Evolutionary conservation across 2,888 invertebrate genomes (phyloP), one percentile per base, ranked within the genome.

Genomic region (Lucinisca nassula): DNA sequence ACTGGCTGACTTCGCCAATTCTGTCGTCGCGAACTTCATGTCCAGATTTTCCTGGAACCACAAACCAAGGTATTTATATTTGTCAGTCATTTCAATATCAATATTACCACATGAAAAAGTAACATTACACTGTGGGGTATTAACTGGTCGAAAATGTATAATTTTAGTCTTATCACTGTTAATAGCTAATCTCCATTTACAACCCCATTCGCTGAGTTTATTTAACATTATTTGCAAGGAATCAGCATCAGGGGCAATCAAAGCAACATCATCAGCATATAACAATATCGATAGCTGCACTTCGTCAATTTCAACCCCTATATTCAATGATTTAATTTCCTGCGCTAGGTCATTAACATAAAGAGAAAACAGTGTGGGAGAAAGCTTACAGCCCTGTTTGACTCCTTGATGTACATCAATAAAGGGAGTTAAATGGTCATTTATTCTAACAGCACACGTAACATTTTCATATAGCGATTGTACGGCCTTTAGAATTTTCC

Each of bases 11-110:
- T 72, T 70, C 51, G 73, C 73, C 38, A 73, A 73, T 37, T 73
- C 73, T 24, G 73, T 37, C 12, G 45, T 40, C 4, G 73, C 73
- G 24, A 40, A 73, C 24, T 73, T 73, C n/a, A 73, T 14, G 73
- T 73, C 73, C 27, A 73, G 24, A 21, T 73, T 4, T 61, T 87
- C 78, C 30, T 84, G 72, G n/a, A 87, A 76, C 87, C 73, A 73
- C 37, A 73, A 73, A 12, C 73, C 73, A 37, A 73, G 38, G 21
- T 73, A 73, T 27, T 73, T 73, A 21, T 73, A 73, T 40, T 73
- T 73, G 12, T 73, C 27, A 37, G 10, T 73, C 24, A 4, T 37
- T 73, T 73, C 73, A 40, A 73, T 73, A n/a, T 40, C 6, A 10
- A 40, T 4, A 73, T 73, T 24, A 10, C 73, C 73, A 38, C 73